Conservation (phyloP, 2,797 vertebrate genomes). For the Notoglanidium macrostoma region DNA sequence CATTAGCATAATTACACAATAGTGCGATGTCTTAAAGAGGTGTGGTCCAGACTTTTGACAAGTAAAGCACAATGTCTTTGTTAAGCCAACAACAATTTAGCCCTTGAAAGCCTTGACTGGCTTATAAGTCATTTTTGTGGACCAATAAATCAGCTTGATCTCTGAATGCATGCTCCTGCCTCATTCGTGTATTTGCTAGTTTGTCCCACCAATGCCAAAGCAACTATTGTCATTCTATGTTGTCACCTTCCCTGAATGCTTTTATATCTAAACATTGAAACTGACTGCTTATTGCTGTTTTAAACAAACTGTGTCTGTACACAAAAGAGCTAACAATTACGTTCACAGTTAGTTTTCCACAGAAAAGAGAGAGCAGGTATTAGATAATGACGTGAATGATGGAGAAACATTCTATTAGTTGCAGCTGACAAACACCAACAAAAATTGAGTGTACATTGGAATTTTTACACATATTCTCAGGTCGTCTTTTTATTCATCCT, state of each 20-base stretch:
- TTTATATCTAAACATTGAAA: background rate
- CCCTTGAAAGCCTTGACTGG: background rate
- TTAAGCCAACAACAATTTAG: background rate
- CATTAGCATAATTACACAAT: background rate
- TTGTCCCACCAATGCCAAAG: background rate
- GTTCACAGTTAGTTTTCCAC: background rate
- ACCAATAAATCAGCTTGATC: background rate
- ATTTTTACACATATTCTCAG: background rate
- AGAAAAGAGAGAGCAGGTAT: background rate
- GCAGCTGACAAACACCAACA: background rate
- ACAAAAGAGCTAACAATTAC: background rate
- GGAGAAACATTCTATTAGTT: background rate
- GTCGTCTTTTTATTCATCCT: background rate
- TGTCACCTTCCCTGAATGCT: background rate
- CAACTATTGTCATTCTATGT: background rate
- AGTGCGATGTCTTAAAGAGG: background rate
- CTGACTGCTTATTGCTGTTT: background rate
- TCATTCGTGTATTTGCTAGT: background rate
- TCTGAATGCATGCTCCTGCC: background rate
- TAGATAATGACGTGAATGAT: background rate
- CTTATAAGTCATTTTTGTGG: background rate
- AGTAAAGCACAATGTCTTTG: background rate
- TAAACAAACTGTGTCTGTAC: background rate
- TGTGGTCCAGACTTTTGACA: background rate
- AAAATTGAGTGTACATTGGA: background rate